Conservation (phyloP, 2,888 invertebrate genomes). For the Microplitis deprimator region DNA sequence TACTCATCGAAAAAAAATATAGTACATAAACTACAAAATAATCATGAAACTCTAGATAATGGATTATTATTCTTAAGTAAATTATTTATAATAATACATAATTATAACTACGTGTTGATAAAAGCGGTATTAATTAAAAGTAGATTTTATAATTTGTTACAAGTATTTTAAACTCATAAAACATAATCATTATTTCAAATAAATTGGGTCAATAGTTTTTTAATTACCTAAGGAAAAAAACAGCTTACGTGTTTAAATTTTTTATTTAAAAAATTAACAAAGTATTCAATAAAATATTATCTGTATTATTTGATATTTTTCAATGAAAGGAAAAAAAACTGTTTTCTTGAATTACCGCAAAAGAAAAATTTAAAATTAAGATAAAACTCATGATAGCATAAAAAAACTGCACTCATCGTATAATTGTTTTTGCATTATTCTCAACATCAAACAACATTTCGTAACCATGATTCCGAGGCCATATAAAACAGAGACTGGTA, state of each 20-base stretch:
- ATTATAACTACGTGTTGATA: not conserved
- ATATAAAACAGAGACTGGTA: constrained; percentile 10
- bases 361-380: not conserved
- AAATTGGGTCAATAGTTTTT: not conserved
- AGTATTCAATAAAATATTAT: not conserved
- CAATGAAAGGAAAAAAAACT: not conserved
- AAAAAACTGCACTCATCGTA: not conserved
- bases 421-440: constrained; percentile 6
- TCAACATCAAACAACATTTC: constrained; percentile 3
- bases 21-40: not conserved
- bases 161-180: no score
- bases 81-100: not conserved
- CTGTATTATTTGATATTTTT: not conserved
- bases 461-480: constrained; percentile 9
- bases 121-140: not conserved
- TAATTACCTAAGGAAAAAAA: not conserved
- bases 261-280: not conserved
- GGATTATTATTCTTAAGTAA: not conserved
- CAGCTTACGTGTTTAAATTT: not conserved
- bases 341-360: not conserved
- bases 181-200: not conserved
- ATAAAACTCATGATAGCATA: not conserved
- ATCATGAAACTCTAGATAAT: not conserved
- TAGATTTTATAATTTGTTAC: not conserved
- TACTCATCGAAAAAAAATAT: not conserved